Conservation (phyloP, 2,797 vertebrate species). For the Enteromius paludinosus region DNA sequence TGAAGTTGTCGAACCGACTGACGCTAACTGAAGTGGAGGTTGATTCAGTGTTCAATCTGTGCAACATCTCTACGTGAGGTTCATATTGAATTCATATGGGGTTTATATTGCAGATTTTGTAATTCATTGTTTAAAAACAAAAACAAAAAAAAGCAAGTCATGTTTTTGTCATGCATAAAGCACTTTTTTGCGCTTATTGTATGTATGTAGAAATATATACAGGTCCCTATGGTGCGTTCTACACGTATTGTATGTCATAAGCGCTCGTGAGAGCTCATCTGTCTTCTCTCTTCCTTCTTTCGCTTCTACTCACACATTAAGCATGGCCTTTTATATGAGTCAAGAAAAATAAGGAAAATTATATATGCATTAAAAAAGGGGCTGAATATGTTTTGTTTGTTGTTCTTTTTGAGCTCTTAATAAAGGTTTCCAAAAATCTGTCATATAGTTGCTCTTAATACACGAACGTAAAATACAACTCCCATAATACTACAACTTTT, state of each 20-base stretch:
- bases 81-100: conserved; percentile 50
- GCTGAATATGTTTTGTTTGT: conserved; percentile 14
- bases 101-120: conserved; percentile 57
- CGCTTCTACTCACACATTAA: conserved; percentile 62
- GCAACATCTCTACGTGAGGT: conserved; percentile 52
- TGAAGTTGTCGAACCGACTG: conserved; percentile 31
- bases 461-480: background rate
- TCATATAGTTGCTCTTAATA: background rate
- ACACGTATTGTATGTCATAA: conserved; percentile 68
- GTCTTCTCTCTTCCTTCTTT: conserved; percentile 62
- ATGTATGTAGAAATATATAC: conserved; percentile 66
- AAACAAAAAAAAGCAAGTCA: background rate
- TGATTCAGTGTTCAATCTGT: conserved; percentile 29
- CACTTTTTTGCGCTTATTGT: conserved; percentile 75
- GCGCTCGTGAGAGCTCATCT: conserved; percentile 44
- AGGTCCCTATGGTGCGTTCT: conserved; percentile 66
- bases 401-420: conserved; percentile 46
- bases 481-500: background rate
- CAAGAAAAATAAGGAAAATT: conserved; percentile 35
- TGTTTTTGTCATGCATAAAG: conserved; percentile 69
- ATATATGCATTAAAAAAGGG: conserved; percentile 39
- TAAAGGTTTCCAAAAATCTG: conserved; percentile 46
- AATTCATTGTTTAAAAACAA: conserved; percentile 58
- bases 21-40: conserved; percentile 12
- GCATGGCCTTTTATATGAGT: conserved; percentile 57